Percentiles rank a stretch among this genome's conserved stretches.
Conservation (phyloP, 1,140 invertebrate genomes). For the Scaptomyza montana region DNA sequence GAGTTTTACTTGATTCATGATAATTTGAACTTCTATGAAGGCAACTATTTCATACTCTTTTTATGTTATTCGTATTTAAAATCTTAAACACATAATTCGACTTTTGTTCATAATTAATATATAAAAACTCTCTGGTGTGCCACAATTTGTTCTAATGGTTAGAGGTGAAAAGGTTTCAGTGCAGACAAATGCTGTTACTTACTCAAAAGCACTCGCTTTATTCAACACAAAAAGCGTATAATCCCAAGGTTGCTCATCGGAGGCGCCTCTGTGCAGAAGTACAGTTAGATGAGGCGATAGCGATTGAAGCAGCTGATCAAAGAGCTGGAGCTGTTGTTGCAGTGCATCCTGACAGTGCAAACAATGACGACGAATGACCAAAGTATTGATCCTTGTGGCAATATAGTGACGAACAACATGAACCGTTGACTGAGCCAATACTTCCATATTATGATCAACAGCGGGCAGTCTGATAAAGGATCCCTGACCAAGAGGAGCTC, state of each 20-base stretch:
- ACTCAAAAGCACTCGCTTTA: slow-evolving; percentile 38
- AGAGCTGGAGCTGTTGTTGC: slow-evolving; percentile 34
- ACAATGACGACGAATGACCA: slow-evolving; percentile 47
- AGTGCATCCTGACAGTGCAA: slow-evolving; percentile 6
- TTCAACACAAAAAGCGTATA: slow-evolving; percentile 63
- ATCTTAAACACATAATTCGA: too few relatives aligned
- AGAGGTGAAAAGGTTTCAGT: too few relatives aligned
- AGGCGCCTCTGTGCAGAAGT: slow-evolving; percentile 17
- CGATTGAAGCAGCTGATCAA: slow-evolving; percentile 41
- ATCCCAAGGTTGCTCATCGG: slow-evolving; percentile 36
- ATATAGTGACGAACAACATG: slow-evolving; percentile 42
- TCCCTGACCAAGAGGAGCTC: too few relatives aligned
- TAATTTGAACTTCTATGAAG: too few relatives aligned
- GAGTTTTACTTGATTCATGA: too few relatives aligned
- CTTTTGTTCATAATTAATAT: too few relatives aligned
- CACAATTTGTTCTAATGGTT: too few relatives aligned
- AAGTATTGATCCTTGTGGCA: slow-evolving; percentile 53
- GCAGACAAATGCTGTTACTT: background rate
- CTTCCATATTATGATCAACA: slow-evolving; percentile 24
- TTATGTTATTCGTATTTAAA: too few relatives aligned
- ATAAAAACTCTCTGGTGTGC: too few relatives aligned
- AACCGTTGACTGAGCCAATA: slow-evolving; percentile 36
- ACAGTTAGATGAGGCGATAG: slow-evolving; percentile 30
- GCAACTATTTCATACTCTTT: too few relatives aligned
- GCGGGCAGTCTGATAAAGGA: slow-evolving; percentile 7